Base-by-base conservation (phyloP, 1,140 invertebrate species). In the Conopomorpha cramerella region DNA sequence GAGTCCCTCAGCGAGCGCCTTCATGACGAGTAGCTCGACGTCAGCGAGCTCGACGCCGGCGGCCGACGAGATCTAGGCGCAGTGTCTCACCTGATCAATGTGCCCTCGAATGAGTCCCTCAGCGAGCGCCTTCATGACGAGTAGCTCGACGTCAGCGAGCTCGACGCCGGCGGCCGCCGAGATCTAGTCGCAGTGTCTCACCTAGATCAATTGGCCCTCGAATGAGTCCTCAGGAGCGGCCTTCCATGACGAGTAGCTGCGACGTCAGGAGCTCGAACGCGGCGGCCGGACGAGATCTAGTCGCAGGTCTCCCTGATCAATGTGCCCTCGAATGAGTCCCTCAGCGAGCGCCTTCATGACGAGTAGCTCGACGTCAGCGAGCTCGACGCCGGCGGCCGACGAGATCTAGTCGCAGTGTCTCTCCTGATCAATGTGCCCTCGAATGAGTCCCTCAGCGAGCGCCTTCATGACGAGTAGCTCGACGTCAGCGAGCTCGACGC, bases 161-260 rank as follows among this genome's bases (percentile, higher is more conserved):
- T 6, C 3, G 27, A 13, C 3, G 12, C n/a, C 16, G n/a, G 23
- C 7, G 6, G 10, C 15, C 18, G 12, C 17, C 8, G 36, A 13
- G 12, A 16, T 8, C 11, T 12, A 7, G 30, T 28, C 18, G 11
- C 8, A 8, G 8, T 12, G 2, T 28, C 41, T 44, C 34, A 98
- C 94, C 78, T 99, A n/a, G 93, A 81, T 99, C 96, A 50, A 99
- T n/a, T 99, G 30, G 88, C 89, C n/a, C 97, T n/a, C n/a, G n/a
- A n/a, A n/a, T 26, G 7, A 11, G 11, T 12, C 2, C 6, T 2
- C 15, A 10, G 3, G 3, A 3, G 2, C 12, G 6, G 15, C 3
- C 3, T 15, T 6, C 6, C 10, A 13, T 3, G 3, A n/a, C n/a
- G 8, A 18, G 8, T 6, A 12, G 2, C 30, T 6, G 8, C 26